phyloP scores from a whole-genome alignment of 2,888 invertebrate genomes.

The Chaetoderma sp. region DNA sequence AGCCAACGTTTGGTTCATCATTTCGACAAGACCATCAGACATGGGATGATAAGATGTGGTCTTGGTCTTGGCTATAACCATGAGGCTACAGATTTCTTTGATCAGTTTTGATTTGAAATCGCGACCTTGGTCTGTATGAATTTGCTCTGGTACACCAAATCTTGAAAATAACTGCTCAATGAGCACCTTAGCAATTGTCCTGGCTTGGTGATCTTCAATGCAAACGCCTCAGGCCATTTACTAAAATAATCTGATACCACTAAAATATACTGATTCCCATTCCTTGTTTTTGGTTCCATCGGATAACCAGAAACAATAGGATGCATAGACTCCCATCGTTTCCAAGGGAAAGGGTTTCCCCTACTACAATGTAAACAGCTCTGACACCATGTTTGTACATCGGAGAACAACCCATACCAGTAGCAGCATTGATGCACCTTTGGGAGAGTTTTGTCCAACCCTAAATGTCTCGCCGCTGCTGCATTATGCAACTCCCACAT shows the following conservation, averaged over 20 bases:
- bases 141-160: slow-evolving; percentile 29
- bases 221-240: slow-evolving; percentile 26
- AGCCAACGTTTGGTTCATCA: slow-evolving; percentile 23
- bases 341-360: too few species aligned
- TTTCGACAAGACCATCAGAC: slow-evolving; percentile 24
- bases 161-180: slow-evolving; percentile 26
- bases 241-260: slow-evolving; percentile 32
- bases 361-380: too few species aligned
- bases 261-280: slow-evolving; percentile 24
- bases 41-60: slow-evolving; percentile 28
- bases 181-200: slow-evolving; percentile 33
- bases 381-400: slow-evolving; percentile 22
- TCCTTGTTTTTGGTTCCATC: slow-evolving; percentile 6
- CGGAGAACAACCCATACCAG: slow-evolving; percentile 20
- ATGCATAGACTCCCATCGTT: too few species aligned
- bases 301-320: too few species aligned
- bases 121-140: slow-evolving; percentile 33
- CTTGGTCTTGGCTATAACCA: slow-evolving; percentile 33
- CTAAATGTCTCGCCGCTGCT: slow-evolving; percentile 23
- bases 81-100: slow-evolving; percentile 30
- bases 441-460: neutral
- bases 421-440: neutral
- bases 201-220: slow-evolving; percentile 31
- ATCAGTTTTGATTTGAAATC: slow-evolving; percentile 34
- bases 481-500: slow-evolving; percentile 6